Evolutionary conservation across 2,113 vertebrate genomes (phyloP).

Genomic region (Lanius collurio): DNA sequence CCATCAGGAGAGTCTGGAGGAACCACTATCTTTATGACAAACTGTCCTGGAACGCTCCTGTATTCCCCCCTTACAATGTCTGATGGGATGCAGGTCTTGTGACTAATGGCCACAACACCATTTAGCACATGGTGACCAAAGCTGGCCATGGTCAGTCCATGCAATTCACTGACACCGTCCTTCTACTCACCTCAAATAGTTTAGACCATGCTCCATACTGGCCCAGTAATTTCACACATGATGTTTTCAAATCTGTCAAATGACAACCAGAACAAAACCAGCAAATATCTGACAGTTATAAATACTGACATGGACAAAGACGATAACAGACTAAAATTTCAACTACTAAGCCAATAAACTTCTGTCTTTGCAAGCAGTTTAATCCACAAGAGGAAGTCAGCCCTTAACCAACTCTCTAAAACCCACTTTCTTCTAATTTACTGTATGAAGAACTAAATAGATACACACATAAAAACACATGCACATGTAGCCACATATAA

Average conservation of each 20-base stretch:
- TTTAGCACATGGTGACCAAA: fast-evolving
- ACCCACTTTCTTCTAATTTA: neutral
- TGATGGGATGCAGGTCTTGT: neutral
- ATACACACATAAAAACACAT: neutral
- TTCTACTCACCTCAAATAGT: too few species aligned
- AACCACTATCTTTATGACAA: neutral
- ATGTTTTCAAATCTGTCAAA: neutral
- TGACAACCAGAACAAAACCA: neutral
- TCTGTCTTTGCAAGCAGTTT: neutral
- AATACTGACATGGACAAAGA: neutral
- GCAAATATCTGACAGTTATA: neutral
- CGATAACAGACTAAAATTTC: neutral
- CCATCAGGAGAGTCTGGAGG: neutral
- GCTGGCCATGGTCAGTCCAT: fast-evolving
- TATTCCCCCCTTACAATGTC: neutral
- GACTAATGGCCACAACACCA: fast-evolving
- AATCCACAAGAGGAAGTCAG: neutral
- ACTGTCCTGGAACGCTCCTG: fast-evolving
- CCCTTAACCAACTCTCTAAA: neutral
- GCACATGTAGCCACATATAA: neutral
- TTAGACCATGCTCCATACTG: neutral
- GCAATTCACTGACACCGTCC: neutral
- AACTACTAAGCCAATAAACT: neutral
- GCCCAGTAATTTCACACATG: neutral
- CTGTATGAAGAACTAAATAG: neutral